phyloP scores from a whole-genome alignment of 2,888 invertebrate genomes.

The Cecidostiba fungosa region DNA sequence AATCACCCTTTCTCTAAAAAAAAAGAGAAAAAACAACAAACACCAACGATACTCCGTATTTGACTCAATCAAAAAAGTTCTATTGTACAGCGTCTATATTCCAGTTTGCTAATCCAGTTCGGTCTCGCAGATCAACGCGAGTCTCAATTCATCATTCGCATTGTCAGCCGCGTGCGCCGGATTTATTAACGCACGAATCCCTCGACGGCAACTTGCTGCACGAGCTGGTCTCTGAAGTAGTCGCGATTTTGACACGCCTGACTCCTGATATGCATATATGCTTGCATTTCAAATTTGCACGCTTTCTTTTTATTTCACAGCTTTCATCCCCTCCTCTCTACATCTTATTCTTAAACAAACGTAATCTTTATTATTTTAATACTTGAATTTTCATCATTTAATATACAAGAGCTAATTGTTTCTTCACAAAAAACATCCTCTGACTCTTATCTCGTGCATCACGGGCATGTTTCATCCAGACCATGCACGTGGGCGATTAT shows the following conservation, averaged over 20 bases:
- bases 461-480: not conserved
- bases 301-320: slow-evolving; percentile 17
- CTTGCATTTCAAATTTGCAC: not conserved
- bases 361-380: not conserved
- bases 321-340: no score
- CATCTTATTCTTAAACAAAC: not conserved
- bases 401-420: no score
- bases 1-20: not conserved
- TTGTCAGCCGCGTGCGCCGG: slow-evolving; percentile 30
- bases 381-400: not conserved
- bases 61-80: not conserved
- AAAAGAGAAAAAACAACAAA: slow-evolving; percentile 24
- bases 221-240: not conserved
- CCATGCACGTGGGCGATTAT: slow-evolving; percentile 20
- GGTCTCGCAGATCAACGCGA: not conserved
- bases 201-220: not conserved
- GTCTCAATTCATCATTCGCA: slow-evolving; percentile 51
- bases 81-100: slow-evolving; percentile 13
- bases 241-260: not conserved
- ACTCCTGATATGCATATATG: not conserved
- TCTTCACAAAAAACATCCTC: not conserved
- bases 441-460: not conserved
- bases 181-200: slow-evolving; percentile 36
- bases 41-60: not conserved
- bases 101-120: slow-evolving; percentile 36